Evolutionary conservation across 2,888 invertebrate species (phyloP).

Genomic region (Steinernema carpocapsae): DNA sequence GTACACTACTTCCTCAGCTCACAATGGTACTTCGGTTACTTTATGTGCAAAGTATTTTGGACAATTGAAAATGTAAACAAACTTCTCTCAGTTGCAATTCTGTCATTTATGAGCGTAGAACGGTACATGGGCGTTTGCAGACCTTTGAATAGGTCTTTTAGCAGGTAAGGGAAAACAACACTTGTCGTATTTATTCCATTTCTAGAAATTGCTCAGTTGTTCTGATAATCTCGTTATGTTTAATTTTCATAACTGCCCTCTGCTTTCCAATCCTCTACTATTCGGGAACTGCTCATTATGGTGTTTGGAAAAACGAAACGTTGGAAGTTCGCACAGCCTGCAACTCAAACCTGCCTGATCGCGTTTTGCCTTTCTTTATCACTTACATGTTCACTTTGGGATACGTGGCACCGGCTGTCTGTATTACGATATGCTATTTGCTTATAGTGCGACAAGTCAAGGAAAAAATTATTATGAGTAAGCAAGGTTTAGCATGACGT

Average conservation of each 20-base stretch:
- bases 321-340: slow-evolving; percentile 35
- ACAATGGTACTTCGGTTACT: slow-evolving; percentile 40
- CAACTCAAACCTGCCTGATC: slow-evolving; percentile 45
- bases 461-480: slow-evolving; percentile 37
- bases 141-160: slow-evolving; percentile 38
- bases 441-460: slow-evolving; percentile 53
- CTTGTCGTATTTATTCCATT: too few species aligned
- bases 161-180: not conserved
- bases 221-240: too few species aligned
- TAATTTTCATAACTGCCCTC: slow-evolving; percentile 17
- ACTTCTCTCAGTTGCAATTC: slow-evolving; percentile 59
- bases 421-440: slow-evolving; percentile 52
- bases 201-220: too few species aligned
- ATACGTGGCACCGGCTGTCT: slow-evolving; percentile 47
- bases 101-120: slow-evolving; percentile 58
- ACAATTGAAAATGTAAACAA: slow-evolving; percentile 59
- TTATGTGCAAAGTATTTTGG: slow-evolving; percentile 54
- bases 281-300: slow-evolving; percentile 42
- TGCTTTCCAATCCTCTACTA: slow-evolving; percentile 55
- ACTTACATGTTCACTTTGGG: slow-evolving; percentile 56
- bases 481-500: not conserved
- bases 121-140: slow-evolving; percentile 53
- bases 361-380: slow-evolving; percentile 47
- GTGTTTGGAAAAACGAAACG: not conserved
- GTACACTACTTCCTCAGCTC: slow-evolving; percentile 43